A percentile compares a stretch with the other conserved stretches of the same genome.
Evolutionary conservation across 2,888 invertebrate species (phyloP).

Genomic region (Dolomedes plantarius): DNA sequence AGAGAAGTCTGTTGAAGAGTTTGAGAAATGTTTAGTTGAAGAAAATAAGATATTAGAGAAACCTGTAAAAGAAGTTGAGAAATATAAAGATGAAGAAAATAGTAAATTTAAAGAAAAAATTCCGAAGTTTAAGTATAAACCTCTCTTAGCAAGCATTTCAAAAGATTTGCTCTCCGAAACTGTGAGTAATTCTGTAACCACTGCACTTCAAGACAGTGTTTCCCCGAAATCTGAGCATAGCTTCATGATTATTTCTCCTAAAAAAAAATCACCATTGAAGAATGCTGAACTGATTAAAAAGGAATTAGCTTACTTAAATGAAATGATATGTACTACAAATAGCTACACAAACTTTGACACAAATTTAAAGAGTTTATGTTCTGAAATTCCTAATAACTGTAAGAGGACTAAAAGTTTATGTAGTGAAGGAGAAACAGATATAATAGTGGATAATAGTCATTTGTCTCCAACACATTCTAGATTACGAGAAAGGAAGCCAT

Average conservation of each 20-base stretch:
- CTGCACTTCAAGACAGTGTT: not conserved
- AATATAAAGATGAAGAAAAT: no score
- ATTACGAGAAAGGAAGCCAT: not conserved
- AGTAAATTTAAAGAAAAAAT: not conserved
- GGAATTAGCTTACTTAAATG: constrained; percentile 4
- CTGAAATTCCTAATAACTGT: no score
- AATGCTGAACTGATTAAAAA: not conserved
- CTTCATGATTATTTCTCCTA: not conserved
- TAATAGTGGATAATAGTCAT: no score
- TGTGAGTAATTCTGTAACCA: not conserved
- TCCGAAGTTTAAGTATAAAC: not conserved
- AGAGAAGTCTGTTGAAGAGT: not conserved
- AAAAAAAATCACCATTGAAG: constrained; percentile 8
- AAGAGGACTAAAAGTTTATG: no score
- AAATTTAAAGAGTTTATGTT: no score
- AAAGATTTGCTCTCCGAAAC: not conserved
- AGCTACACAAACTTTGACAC: no score
- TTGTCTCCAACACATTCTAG: not conserved
- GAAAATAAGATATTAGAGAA: no score
- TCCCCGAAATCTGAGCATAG: not conserved
- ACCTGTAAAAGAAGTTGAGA: no score
- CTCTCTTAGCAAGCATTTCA: not conserved
- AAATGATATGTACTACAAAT: not conserved
- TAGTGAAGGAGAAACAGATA: no score
- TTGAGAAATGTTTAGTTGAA: not conserved